These are phyloP conservation scores for Uloborus plumipes DNA, from an alignment of 2,888 invertebrate genomes.

Conservation along the genomic window DNA sequence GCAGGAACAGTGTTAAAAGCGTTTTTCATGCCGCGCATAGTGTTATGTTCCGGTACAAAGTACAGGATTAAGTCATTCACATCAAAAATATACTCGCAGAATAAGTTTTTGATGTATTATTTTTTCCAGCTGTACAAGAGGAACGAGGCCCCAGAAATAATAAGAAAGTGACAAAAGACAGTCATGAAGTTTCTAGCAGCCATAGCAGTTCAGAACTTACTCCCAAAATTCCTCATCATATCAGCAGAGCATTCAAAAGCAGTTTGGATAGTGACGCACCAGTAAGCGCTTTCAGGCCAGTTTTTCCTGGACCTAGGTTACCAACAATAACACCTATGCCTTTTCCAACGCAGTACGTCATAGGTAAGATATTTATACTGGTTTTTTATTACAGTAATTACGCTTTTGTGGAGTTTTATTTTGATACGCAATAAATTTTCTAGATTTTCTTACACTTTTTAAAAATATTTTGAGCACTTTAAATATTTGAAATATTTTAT, in stretches of 20 bases:
- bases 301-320: conserved; percentile 49
- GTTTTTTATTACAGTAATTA: not conserved
- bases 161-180: conserved; percentile 61
- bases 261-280: conserved; percentile 10
- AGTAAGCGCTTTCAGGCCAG: conserved; percentile 48
- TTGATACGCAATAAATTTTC: not conserved
- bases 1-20: no score
- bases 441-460: not conserved
- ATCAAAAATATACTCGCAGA: not conserved
- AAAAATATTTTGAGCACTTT: no score
- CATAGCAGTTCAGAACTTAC: not conserved
- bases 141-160: conserved; percentile 83
- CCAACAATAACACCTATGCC: conserved; percentile 13
- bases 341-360: conserved; percentile 29
- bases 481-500: no score
- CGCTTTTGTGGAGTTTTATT: not conserved
- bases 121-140: conserved; percentile 82
- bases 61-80: not conserved
- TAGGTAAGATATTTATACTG: conserved; percentile 20
- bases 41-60: no score
- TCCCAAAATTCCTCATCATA: not conserved
- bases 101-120: not conserved
- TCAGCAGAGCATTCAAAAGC: conserved; percentile 6
- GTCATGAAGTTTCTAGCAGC: not conserved
- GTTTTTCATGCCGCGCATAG: no score